phyloP scores from a whole-genome alignment of 2,113 vertebrate genomes.

The Thymallus thymallus region DNA sequence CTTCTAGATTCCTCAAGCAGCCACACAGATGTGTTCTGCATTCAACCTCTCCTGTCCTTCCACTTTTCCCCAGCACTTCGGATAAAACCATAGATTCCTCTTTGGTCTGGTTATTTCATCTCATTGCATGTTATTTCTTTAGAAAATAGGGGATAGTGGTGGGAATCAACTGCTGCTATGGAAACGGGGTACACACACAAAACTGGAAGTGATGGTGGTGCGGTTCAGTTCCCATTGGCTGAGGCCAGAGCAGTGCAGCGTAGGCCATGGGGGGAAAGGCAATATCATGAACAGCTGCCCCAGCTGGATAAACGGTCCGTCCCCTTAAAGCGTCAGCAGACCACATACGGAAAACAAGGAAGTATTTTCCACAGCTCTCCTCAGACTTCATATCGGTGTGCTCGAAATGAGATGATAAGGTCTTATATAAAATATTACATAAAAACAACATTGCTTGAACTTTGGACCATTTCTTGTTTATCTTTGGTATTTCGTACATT shows the following conservation, averaged over 20 bases:
- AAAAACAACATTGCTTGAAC: background rate
- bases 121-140: slow-evolving; percentile 33
- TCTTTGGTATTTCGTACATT: background rate
- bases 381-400: background rate
- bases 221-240: slow-evolving; percentile 44
- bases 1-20: slow-evolving; percentile 15
- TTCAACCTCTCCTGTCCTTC: slow-evolving; percentile 29
- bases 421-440: background rate
- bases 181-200: slow-evolving; percentile 60
- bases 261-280: slow-evolving; percentile 49
- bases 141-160: background rate
- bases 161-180: slow-evolving; percentile 28
- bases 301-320: slow-evolving; percentile 63
- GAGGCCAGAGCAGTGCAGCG: slow-evolving; percentile 40
- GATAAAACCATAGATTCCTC: slow-evolving; percentile 23
- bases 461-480: background rate
- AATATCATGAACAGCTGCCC: slow-evolving; percentile 68
- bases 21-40: slow-evolving; percentile 39
- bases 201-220: slow-evolving; percentile 53
- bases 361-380: slow-evolving; percentile 42
- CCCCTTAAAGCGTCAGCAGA: slow-evolving; percentile 43
- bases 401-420: background rate
- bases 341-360: slow-evolving; percentile 50
- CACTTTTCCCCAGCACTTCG: slow-evolving; percentile 16
- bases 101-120: slow-evolving; percentile 44